Base-by-base conservation (phyloP, 1,140 invertebrate species). In the Cyphomyrmex costatus region DNA sequence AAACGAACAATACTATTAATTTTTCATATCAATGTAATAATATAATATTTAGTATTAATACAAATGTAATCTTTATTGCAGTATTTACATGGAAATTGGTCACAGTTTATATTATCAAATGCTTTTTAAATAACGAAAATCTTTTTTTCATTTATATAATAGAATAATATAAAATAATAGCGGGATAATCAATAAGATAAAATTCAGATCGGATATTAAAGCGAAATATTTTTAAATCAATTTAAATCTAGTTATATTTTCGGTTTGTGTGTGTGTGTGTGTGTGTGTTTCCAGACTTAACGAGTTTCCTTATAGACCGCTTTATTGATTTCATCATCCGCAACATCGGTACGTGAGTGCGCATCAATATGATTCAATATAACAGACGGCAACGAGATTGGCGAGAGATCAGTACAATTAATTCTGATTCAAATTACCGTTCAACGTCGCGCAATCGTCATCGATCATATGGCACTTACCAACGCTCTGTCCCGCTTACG, bases 401-500 rank as follows among this genome's bases (percentile, higher is more conserved):
- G 24, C 16, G 12, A n/a, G 65, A 71, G 58, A 71, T 85, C 51
- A 80, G 27, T 61, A 46, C 71, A 80, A 76, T 79, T 76, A 68
- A 71, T 65, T 30, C 46, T 19, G 36, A 30, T 46, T 77, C 61
- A 36, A 86, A 66, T 86, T 68, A 76, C 33, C 70, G 51, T 86
- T 70, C 70, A 51, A 66, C 78, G 30, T 61, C 36, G 71, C 36
- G 30, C 42, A 51, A 61, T 88, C 65, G 49, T 82, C 65, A 68
- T 56, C 60, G 56, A 87, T 87, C 86, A 74, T 73, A 73, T 2
- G 5, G n/a, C 71, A 92, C 91, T 93, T 88, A 93, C 94, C 92
- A 92, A 19, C 46, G 80, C 80, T 30, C 70, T 89, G 77, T 93
- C 89, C 30, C 90, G 92, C 73, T 94, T 94, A 30, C 89, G 78